phyloP scores from a whole-genome alignment of 35 echinoderm and acorn worm genomes.

The Ophioderma brevispina region DNA sequence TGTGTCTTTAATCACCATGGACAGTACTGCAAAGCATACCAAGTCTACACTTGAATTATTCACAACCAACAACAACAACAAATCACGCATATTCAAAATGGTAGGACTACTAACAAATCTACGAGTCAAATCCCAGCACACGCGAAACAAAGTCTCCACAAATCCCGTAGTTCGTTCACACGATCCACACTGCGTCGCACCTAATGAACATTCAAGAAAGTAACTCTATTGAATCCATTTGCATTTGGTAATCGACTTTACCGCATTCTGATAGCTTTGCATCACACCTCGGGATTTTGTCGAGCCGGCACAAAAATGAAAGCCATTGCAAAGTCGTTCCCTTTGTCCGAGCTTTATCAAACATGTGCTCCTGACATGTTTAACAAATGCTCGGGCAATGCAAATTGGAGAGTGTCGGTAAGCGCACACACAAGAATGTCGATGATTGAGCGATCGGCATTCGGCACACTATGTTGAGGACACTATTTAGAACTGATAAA shows the following conservation, averaged over 20 bases:
- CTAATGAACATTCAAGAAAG: neutral
- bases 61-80: neutral
- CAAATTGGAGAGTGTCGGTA: no score
- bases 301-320: neutral
- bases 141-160: neutral
- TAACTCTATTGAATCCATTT: neutral
- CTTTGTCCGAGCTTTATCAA: neutral
- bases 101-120: neutral
- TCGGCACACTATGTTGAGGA: no score
- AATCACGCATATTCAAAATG: neutral
- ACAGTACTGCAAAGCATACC: no score
- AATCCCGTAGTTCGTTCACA: no score
- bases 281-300: neutral
- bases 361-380: neutral
- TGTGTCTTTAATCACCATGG: no score
- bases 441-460: no score
- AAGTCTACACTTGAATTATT: no score
- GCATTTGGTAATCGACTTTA: neutral
- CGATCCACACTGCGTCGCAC: no score
- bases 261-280: neutral
- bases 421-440: no score
- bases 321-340: neutral
- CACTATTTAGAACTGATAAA: no score
- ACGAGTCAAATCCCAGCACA: neutral
- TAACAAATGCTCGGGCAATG: neutral